Evolutionary conservation across 2,888 invertebrate species (phyloP).

Genomic region (Tiliacea citrago): DNA sequence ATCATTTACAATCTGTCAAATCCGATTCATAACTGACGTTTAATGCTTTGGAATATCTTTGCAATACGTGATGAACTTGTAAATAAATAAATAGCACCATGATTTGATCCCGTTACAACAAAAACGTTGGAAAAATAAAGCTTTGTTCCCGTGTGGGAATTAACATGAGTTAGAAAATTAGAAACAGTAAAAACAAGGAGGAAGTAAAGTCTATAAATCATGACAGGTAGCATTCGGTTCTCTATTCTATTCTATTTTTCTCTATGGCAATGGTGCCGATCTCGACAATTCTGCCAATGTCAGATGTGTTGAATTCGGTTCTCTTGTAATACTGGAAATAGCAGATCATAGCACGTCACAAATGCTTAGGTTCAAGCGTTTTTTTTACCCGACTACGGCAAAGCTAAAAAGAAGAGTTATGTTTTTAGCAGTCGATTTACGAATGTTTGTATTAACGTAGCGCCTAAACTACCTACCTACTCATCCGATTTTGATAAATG

Average conservation of each 20-base stretch:
- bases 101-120: constrained; percentile 39
- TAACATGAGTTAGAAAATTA: constrained; percentile 38
- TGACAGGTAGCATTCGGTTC: constrained; percentile 1
- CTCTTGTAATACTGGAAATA: constrained; percentile 10
- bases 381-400: neutral
- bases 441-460: too few relatives aligned
- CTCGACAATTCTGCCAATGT: too few relatives aligned
- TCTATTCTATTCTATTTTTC: too few relatives aligned
- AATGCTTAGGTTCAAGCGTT: neutral
- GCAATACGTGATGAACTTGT: neutral
- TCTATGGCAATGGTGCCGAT: too few relatives aligned
- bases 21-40: neutral
- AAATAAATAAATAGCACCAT: constrained; percentile 14
- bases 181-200: constrained; percentile 25
- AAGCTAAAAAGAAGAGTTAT: neutral
- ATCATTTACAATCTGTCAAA: neutral
- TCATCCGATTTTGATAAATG: neutral
- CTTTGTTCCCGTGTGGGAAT: constrained; percentile 55
- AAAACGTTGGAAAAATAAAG: constrained; percentile 32
- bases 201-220: constrained; percentile 32
- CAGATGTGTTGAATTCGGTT: too few relatives aligned
- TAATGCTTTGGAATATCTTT: neutral
- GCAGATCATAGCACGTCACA: constrained; percentile 8
- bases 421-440: neutral
- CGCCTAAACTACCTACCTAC: too few relatives aligned